These are phyloP conservation scores for Merops nubicus DNA, from an alignment of 2,113 vertebrate genomes.

Conservation along the genomic window DNA sequence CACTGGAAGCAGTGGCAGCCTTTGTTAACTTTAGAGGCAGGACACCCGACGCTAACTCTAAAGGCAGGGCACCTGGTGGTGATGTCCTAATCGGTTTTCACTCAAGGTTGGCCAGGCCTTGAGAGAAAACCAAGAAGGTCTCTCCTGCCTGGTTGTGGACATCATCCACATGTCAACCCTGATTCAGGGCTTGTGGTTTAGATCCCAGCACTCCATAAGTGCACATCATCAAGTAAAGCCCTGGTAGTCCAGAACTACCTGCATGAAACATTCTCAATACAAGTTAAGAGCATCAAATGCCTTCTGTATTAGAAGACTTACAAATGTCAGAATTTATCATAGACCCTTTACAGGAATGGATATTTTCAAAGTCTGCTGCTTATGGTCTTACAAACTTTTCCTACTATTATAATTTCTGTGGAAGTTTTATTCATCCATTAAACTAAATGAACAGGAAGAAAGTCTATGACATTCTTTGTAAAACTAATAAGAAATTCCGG, in stretches of 20 bases:
- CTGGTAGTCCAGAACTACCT: neutral
- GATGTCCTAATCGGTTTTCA: too few relatives aligned
- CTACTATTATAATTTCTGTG: neutral
- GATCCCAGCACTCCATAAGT: too few relatives aligned
- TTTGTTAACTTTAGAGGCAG: too few relatives aligned
- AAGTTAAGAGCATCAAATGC: neutral
- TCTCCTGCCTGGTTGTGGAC: too few relatives aligned
- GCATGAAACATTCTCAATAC: neutral
- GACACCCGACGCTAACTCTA: too few relatives aligned
- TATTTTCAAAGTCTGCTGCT: neutral
- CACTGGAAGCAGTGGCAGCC: too few relatives aligned
- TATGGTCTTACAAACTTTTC: neutral
- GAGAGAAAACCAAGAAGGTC: too few relatives aligned
- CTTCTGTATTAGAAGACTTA: neutral
- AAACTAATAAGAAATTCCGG: conserved; percentile 25
- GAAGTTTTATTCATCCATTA: neutral
- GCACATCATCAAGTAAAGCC: neutral
- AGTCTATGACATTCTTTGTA: neutral
- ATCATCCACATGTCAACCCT: too few relatives aligned
- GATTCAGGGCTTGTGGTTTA: too few relatives aligned
- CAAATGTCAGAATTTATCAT: neutral
- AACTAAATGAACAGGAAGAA: conserved; percentile 18
- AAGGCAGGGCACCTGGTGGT: too few relatives aligned
- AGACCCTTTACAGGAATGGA: neutral
- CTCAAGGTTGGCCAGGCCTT: too few relatives aligned